Percentiles rank a stretch among this genome's conserved stretches.
Evolutionary conservation across 2,797 vertebrate species (phyloP).

Genomic region (Sebastes minor): DNA sequence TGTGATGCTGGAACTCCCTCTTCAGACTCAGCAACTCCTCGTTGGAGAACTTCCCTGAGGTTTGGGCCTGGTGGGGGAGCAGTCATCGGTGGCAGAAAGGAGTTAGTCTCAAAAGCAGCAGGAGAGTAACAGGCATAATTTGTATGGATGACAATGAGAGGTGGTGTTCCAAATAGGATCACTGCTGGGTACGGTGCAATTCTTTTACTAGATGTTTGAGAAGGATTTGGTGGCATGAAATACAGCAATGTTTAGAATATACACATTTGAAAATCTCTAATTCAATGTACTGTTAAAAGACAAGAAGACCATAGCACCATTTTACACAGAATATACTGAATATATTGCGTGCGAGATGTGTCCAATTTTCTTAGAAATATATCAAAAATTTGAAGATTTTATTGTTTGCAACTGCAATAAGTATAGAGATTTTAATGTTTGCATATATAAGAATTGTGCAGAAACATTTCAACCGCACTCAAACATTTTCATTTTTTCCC

Average conservation of each 20-base stretch:
- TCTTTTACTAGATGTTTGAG: background rate
- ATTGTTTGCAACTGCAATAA: background rate
- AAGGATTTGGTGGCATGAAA: background rate
- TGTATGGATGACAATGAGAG: background rate
- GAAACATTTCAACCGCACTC: background rate
- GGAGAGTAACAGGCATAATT: background rate
- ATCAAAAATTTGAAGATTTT: background rate
- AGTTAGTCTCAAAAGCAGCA: background rate
- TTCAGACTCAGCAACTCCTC: conserved; percentile 91
- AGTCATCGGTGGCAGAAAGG: background rate
- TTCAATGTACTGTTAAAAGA: background rate
- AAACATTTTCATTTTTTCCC: background rate
- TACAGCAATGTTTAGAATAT: background rate
- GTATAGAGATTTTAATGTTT: background rate
- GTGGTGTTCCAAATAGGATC: background rate
- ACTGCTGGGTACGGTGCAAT: too few relatives aligned
- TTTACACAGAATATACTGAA: background rate
- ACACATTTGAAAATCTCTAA: background rate
- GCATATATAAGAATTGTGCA: background rate
- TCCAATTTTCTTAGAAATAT: background rate
- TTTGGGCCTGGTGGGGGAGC: conserved; percentile 84
- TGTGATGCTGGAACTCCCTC: conserved; percentile 94
- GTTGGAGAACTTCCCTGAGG: conserved; percentile 90
- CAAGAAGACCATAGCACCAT: background rate
- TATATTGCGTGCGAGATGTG: background rate